A percentile compares a stretch with the other conserved stretches of the same genome.
These are phyloP conservation scores for Ectemnius cavifrons DNA, from an alignment of 2,888 invertebrate genomes.

Conservation along the genomic window DNA sequence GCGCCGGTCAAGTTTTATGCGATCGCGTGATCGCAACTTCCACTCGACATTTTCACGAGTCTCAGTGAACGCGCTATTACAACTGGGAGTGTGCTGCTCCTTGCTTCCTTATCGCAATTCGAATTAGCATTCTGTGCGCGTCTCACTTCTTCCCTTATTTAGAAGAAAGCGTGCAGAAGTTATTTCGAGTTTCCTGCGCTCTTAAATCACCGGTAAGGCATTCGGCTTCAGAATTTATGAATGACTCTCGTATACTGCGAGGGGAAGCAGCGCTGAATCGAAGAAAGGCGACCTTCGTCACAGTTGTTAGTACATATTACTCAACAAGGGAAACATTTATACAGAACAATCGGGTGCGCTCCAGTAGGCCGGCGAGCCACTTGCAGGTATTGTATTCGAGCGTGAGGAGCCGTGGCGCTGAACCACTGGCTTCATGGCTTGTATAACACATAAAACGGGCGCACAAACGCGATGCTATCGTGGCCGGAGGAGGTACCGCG, in stretches of 20 bases:
- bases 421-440: slow-evolving; percentile 42
- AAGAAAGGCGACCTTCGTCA: not conserved
- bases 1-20: slow-evolving; percentile 51
- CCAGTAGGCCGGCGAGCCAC: slow-evolving; percentile 22
- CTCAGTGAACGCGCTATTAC: slow-evolving; percentile 24
- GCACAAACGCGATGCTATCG: slow-evolving; percentile 74
- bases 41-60: slow-evolving; percentile 43
- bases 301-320: slow-evolving; percentile 19
- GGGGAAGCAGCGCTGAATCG: no score
- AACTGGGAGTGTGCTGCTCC: not conserved
- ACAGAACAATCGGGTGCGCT: slow-evolving; percentile 24
- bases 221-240: no score
- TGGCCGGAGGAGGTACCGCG: slow-evolving; percentile 73
- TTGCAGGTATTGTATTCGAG: slow-evolving; percentile 40
- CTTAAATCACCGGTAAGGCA: no score
- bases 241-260: no score
- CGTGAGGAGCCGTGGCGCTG: slow-evolving; percentile 42
- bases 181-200: slow-evolving; percentile 1
- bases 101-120: slow-evolving; percentile 46
- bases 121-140: slow-evolving; percentile 46
- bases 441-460: slow-evolving; percentile 69
- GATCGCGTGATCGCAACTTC: slow-evolving; percentile 53
- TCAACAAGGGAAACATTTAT: slow-evolving; percentile 9
- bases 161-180: not conserved
- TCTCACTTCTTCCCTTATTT: not conserved